Evolutionary conservation across 1,140 invertebrate species (phyloP), one percentile per base, ranked within the genome.

Genomic region (Trichogramma pretiosum): DNA sequence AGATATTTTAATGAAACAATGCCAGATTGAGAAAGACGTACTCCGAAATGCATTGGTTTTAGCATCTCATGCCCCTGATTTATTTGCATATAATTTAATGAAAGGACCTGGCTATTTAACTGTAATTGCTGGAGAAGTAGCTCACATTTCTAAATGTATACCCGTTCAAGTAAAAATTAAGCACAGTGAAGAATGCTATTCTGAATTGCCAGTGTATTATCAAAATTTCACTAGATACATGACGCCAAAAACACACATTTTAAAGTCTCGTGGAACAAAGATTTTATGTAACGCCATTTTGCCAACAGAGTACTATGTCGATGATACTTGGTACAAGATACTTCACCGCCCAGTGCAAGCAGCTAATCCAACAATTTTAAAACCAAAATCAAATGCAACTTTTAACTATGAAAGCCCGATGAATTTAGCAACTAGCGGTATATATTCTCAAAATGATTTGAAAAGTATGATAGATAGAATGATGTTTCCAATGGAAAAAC

Each of bases 201-300:
- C 5, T 7, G 4, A 37, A 19, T n/a, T n/a, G n/a, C n/a, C n/a
- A n/a, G n/a, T n/a, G n/a, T n/a, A n/a, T n/a, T n/a, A n/a, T n/a
- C 28, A 37, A 5, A 37, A 37, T 37, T 11, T 8, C 4, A 37
- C 35, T 5, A 19, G 5, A 7, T 18, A 19, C 13, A 3, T 47
- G 11, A 44, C 40, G 10, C 44, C 48, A 5, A 37, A 35, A 28
- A 47, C 52, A 14, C 42, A 45, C 5, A 54, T 54, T 5, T 11
- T 50, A 0, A 43, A 9, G 35, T 33, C 7, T 30, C 19, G 14
- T 38, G 47, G 37, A 5, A 41, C 26, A 13, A 7, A 34, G 23
- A 43, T 50, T 3, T 35, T 44, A 3, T 54, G 52, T 14, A 50
- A 50, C 16, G 7, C 48, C 1, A 13, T 42, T 1, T 7, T 54